A percentile compares a stretch with the other conserved stretches of the same genome.
phyloP scores from a whole-genome alignment of 2,888 invertebrate species.

The Lasius platythorax region DNA sequence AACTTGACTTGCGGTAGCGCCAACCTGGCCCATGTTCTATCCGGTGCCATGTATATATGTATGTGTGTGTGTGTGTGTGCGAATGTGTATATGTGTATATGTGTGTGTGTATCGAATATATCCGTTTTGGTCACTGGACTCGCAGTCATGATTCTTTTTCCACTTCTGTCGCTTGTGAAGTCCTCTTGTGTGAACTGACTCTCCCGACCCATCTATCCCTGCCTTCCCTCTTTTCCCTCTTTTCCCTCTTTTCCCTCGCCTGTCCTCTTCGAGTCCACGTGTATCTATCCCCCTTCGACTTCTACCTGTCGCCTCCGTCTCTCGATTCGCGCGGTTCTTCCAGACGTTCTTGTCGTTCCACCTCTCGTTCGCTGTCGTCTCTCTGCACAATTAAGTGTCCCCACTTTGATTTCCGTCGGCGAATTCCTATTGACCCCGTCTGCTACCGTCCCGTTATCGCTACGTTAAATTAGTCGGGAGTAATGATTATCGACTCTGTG shows the following conservation, averaged over 20 bases:
- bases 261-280: neutral
- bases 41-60: neutral
- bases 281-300: conserved; percentile 37
- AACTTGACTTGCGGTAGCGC: conserved; percentile 31
- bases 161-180: conserved; percentile 24
- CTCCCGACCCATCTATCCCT: conserved; percentile 45
- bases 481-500: conserved; percentile 73
- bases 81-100: neutral
- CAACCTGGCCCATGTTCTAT: conserved; percentile 27
- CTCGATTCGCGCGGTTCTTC: conserved; percentile 34
- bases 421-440: conserved; percentile 81
- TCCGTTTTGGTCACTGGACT: conserved; percentile 54
- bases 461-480: conserved; percentile 74
- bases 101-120: conserved; percentile 16
- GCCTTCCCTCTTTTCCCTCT: conserved; percentile 46
- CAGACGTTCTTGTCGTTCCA: conserved; percentile 34
- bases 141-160: conserved; percentile 60
- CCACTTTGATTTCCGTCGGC: conserved; percentile 83
- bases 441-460: conserved; percentile 73
- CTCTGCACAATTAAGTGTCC: conserved; percentile 80
- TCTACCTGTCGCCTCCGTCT: conserved; percentile 56
- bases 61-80: neutral
- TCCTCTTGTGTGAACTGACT: conserved; percentile 46
- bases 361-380: conserved; percentile 76
- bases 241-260: conserved; percentile 49